These are phyloP conservation scores for Crioceris asparagi DNA, from an alignment of 2,888 invertebrate genomes.

Conservation along the genomic window DNA sequence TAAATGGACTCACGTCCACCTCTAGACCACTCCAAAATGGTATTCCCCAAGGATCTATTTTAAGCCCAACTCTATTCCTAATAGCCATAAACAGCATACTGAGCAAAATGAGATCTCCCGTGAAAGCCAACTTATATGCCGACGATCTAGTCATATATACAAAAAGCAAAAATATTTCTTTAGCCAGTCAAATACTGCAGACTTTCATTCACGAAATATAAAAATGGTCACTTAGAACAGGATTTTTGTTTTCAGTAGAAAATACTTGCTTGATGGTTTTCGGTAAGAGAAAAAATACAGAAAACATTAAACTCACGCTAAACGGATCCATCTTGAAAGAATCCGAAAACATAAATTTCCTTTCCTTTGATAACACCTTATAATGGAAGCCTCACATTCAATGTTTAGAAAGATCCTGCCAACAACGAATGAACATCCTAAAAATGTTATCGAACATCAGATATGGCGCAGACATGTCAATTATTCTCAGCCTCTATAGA, in stretches of 20 bases:
- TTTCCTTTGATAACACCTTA: conserved; percentile 3
- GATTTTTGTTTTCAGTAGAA: neutral
- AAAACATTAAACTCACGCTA: no score
- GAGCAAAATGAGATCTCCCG: neutral
- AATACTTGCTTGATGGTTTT: neutral
- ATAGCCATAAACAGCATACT: neutral
- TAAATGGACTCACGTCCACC: no score
- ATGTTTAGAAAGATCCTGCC: neutral
- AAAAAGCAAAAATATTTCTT: neutral
- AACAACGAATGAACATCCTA: neutral
- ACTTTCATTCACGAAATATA: no score
- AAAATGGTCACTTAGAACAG: neutral
- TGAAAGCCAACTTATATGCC: neutral
- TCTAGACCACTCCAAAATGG: no score
- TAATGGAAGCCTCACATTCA: conserved; percentile 4
- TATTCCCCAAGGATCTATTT: no score
- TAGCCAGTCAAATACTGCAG: neutral
- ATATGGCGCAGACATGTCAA: conserved; percentile 4
- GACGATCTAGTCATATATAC: neutral
- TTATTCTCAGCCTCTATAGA: conserved; percentile 1
- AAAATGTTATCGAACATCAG: conserved; percentile 1
- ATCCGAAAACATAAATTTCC: neutral
- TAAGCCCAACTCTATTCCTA: no score
- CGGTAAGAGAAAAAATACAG: neutral
- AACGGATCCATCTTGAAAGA: neutral